These are phyloP conservation scores for Stenchaetothrips biformis DNA, from an alignment of 2,888 invertebrate genomes.

Conservation along the genomic window DNA sequence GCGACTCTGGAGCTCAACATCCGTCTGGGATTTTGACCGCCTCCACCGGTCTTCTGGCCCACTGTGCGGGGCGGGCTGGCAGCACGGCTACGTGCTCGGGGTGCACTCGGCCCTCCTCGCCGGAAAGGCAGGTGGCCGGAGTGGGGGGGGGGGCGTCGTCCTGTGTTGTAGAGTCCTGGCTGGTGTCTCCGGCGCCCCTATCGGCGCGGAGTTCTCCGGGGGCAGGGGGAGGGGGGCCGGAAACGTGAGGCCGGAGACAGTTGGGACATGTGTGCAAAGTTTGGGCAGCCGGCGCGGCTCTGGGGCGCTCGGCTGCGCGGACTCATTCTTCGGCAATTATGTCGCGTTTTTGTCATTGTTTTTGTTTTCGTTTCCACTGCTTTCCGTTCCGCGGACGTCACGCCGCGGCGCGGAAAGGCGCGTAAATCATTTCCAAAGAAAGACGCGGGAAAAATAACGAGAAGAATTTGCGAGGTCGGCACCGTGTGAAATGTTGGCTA, in stretches of 20 bases:
- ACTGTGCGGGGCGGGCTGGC: background rate
- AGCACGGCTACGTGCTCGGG: background rate
- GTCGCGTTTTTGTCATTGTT: background rate
- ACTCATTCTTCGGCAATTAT: background rate
- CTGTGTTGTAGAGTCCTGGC: background rate
- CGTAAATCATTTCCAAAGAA: no score
- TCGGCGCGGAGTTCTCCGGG: background rate
- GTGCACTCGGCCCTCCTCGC: background rate
- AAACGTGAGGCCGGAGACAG: constrained; percentile 10
- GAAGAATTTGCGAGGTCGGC: no score
- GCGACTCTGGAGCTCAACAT: no score
- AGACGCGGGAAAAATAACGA: no score
- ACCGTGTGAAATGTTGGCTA: no score
- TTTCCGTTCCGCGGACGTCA: background rate
- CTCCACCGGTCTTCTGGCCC: no score
- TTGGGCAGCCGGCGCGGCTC: background rate
- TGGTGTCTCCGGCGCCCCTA: background rate
- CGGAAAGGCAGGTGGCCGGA: background rate
- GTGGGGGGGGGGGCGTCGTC: background rate
- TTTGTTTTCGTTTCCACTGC: background rate
- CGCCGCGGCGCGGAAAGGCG: no score
- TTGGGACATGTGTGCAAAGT: background rate
- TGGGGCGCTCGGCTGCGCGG: no score
- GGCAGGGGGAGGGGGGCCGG: background rate
- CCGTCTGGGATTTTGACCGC: no score